Conservation (phyloP, 2,888 invertebrate species). For the Rotaria socialis region DNA sequence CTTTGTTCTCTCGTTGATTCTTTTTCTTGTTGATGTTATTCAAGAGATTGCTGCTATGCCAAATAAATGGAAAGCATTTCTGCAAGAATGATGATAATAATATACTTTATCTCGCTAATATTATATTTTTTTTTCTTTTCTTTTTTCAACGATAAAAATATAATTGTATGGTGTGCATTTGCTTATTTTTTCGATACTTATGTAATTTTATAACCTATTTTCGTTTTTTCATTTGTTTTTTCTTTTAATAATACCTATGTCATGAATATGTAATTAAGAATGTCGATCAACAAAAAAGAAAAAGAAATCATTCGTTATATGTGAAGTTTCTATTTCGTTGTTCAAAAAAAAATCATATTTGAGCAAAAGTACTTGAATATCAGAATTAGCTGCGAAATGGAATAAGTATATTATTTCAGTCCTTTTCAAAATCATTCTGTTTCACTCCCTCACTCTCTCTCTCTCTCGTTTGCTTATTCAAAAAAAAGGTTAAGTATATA, state of each 20-base stretch:
- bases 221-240: background rate
- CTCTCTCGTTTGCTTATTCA: too few species aligned
- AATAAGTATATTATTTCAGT: background rate
- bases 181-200: background rate
- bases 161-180: too few species aligned
- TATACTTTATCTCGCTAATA: background rate
- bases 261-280: background rate
- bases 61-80: background rate
- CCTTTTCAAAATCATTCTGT: background rate
- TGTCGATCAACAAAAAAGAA: too few species aligned
- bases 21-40: background rate
- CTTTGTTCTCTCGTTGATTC: background rate
- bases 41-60: background rate
- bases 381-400: background rate
- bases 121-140: too few species aligned
- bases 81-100: background rate
- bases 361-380: background rate
- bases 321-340: background rate
- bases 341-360: background rate
- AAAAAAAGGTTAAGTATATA: too few species aligned
- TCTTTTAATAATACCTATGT: background rate
- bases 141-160: too few species aligned
- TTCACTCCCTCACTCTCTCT: too few species aligned
- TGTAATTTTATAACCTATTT: background rate
- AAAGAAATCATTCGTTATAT: too few species aligned